phyloP scores from a whole-genome alignment of 2,113 vertebrate genomes.

The Rynchops niger region DNA sequence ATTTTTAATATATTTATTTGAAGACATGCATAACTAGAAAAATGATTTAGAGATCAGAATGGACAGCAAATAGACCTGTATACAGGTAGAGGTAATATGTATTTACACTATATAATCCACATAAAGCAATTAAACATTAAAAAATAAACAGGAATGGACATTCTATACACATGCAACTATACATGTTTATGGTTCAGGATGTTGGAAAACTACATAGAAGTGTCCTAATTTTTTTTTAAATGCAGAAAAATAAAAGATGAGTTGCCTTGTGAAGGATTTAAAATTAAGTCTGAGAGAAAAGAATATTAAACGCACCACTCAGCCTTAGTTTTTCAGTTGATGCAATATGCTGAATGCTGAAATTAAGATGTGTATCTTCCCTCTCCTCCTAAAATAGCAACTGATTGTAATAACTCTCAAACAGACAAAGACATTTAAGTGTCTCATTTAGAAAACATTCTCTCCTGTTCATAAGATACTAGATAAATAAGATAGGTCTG shows the following conservation, averaged over 20 bases:
- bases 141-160: too few relatives aligned
- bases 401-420: neutral
- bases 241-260: neutral
- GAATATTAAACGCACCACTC: rapidly evolving
- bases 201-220: neutral
- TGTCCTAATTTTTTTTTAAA: neutral
- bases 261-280: neutral
- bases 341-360: neutral
- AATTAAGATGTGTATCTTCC: neutral
- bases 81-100: neutral
- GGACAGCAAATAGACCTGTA: neutral
- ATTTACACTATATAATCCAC: neutral
- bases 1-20: neutral
- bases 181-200: neutral
- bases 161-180: neutral
- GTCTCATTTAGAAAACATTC: neutral
- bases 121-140: neutral
- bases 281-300: neutral
- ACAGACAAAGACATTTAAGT: neutral
- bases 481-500: neutral
- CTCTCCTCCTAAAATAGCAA: neutral
- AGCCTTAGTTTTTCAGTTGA: neutral
- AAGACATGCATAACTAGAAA: neutral
- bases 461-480: neutral
- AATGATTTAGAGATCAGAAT: neutral